Evolutionary conservation across 2,888 invertebrate species (phyloP).

Genomic region (Leptinotarsa rubiginosa): DNA sequence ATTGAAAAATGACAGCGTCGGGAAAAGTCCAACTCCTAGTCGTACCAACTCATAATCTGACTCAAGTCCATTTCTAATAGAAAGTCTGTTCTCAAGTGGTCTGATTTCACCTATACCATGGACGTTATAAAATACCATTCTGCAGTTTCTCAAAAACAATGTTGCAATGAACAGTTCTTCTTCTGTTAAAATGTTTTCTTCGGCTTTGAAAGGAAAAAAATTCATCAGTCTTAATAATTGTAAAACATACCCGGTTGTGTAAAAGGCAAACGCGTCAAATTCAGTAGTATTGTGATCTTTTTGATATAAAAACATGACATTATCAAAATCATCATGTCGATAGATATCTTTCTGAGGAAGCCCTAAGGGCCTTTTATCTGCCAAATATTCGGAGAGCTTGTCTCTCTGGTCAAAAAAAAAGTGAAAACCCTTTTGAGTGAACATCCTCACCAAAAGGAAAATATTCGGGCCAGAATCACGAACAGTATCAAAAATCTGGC

Average conservation of each 20-base stretch:
- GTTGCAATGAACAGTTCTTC: not conserved
- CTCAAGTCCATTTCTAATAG: not conserved
- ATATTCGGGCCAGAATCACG: not conserved
- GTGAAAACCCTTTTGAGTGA: not conserved
- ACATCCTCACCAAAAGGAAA: not conserved
- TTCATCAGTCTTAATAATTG: not conserved
- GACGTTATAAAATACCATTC: not conserved
- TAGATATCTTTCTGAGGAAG: not conserved
- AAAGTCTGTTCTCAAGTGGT: not conserved
- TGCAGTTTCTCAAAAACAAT: not conserved
- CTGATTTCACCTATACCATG: not conserved
- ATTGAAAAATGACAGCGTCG: not conserved
- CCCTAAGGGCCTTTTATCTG: not conserved
- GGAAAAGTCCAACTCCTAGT: not conserved
- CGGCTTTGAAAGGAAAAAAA: conserved; percentile 2
- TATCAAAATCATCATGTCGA: conserved; percentile 6
- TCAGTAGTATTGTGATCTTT: not conserved
- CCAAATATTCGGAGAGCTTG: not conserved
- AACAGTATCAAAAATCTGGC: not conserved
- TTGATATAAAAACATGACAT: not conserved
- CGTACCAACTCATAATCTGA: not conserved
- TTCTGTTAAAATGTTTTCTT: not conserved
- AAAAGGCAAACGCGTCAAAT: not conserved
- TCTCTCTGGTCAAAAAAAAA: not conserved
- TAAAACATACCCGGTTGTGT: not conserved